phyloP scores from a whole-genome alignment of 2,888 invertebrate genomes.

The Galeopsomyia nigrocyanea region DNA sequence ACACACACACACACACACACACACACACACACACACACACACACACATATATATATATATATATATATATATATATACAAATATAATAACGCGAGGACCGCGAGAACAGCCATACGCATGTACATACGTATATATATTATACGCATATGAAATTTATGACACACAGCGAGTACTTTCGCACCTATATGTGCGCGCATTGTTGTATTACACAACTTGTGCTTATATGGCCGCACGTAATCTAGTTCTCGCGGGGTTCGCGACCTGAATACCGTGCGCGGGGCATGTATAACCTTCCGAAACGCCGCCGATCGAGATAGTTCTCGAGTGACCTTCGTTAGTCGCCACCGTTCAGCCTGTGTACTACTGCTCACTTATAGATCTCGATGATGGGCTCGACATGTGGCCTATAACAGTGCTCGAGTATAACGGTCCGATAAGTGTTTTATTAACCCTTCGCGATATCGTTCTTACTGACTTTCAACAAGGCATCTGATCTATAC shows the following conservation, averaged over 20 bases:
- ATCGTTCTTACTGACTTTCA: constrained; percentile 2
- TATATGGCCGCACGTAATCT: not conserved
- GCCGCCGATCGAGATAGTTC: not conserved
- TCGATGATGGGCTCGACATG: constrained; percentile 1
- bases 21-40: too few species aligned
- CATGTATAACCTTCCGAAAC: constrained; percentile 23
- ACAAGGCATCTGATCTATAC: too few species aligned
- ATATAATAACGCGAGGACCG: too few species aligned
- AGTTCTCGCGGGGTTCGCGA: not conserved
- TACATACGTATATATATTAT: not conserved
- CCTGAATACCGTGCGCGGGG: not conserved
- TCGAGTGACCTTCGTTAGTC: constrained; percentile 15
- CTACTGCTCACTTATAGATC: not conserved
- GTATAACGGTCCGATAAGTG: not conserved
- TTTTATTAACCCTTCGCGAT: constrained; percentile 8
- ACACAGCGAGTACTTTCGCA: not conserved
- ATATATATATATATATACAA: too few species aligned
- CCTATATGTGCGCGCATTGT: not conserved
- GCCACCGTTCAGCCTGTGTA: not conserved
- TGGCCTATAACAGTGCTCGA: not conserved
- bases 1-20: too few species aligned
- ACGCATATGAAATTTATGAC: not conserved
- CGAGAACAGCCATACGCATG: too few species aligned
- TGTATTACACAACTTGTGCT: not conserved
- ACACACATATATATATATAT: too few species aligned